Evolutionary conservation across 2,797 vertebrate species (phyloP), one percentile per base, ranked within the genome.

Genomic region (Luscinia megarhynchos): DNA sequence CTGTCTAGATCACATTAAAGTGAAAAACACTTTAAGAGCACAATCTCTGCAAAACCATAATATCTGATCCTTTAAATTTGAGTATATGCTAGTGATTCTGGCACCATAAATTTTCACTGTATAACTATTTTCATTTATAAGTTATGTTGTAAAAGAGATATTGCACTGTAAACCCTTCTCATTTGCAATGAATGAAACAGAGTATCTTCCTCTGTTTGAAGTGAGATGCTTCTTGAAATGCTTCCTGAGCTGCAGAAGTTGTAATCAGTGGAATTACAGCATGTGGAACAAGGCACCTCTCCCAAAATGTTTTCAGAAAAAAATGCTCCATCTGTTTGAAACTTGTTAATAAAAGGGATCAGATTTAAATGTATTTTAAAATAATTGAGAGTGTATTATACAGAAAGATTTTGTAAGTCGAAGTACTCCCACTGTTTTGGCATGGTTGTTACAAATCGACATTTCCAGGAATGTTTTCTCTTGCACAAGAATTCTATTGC

Each of bases 281-380:
- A 87, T 54, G 73, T 89, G 82, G 92, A 85, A 96, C 84, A 84
- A 89, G 63, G 85, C 23, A 15, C 94, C 88, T 96, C 93, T 90
- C 93, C 96, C 96, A 95, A 93, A 96, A 92, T 70, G 80, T 88
- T 96, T 93, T 11, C 70, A 96, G 90, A 63, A 97, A 97, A 38
- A 97, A 97, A 55, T 86, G 89, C 69, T 96, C 97, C 95, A 96
- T 97, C 96, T 98, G 96, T 95, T 97, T 97, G 59, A 90, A 89
- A 81, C 55, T 91, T 67, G 48, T 72, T 93, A 97, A 97, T 97
- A 97, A 97, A 63, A 4, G 5, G 73, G 89, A 97, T 88, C 94
- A 91, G 80, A 94, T 83, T 94, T 94, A 97, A 97, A 97, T 89
- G 61, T 73, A 91, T 97, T 94, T 93, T 94, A 85, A 96, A 96